Base-by-base conservation (phyloP, 2,888 invertebrate genomes). In the Gymnocheta viridis region DNA sequence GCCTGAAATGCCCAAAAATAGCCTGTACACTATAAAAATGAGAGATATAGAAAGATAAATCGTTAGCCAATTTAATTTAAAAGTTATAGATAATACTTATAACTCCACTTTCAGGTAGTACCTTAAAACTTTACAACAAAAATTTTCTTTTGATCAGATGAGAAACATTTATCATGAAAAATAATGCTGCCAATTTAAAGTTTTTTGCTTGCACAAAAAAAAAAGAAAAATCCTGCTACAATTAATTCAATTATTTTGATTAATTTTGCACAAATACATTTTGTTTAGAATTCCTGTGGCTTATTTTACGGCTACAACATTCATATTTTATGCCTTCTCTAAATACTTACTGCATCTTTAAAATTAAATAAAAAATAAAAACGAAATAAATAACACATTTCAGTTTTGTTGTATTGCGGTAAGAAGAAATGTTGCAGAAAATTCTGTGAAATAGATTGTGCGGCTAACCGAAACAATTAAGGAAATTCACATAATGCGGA, bases 401-500 rank as follows among this genome's bases (percentile, higher is more conserved):
- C 17, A 10, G 27, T 67, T 69, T 67, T 73, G 38, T 51, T 72
- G 72, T 66, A 72, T 58, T 81, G 76, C 58, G 83, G 79, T 76
- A 67, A 56, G 56, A 64, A 69, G 64, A 70, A 82, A 82, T 79
- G 56, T 62, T 85, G 74, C 79, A 81, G 60, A 73, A 89, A 90
- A 89, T 89, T 89, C 88, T 88, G 86, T 73, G 87, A 89, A 91
- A 90, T 90, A 90, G 90, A 91, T 90, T 90, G 90, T 90, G 90
- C 89, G 90, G 90, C 89, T 91, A 90, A 91, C 91, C 91, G 89
- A 90, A 90, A 90, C 90, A 90, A 90, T 90, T 90, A 90, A 90
- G 91, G 89, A 90, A 89, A 89, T 90, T 89, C 85, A 85, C 87
- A 88, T 86, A 85, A 84, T 85, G 81, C 85, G 79, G 85, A 82